Conservation (phyloP, 2,797 vertebrate species). For the Sardinella longiceps region DNA sequence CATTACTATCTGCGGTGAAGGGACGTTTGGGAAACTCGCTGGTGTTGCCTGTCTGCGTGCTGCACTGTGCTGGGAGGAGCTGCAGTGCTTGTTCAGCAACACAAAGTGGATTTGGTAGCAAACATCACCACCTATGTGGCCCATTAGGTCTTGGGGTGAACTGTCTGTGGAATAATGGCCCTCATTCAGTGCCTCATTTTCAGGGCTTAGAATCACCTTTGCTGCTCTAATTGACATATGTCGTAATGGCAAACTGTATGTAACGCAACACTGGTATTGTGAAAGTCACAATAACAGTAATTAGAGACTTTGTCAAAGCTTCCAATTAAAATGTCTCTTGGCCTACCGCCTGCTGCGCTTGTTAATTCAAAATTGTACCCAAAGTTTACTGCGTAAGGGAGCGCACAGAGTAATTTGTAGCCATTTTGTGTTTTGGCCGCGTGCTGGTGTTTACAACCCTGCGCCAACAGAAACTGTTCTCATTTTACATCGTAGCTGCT, state of each 20-base stretch:
- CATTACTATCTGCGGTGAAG: background rate
- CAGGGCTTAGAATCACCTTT: slow-evolving; percentile 48
- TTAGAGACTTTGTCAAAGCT: slow-evolving; percentile 49
- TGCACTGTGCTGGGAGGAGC: background rate
- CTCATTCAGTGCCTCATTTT: slow-evolving; percentile 50
- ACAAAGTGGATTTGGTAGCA: slow-evolving; percentile 40
- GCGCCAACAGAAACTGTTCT: slow-evolving; percentile 60
- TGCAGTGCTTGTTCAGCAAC: slow-evolving; percentile 27
- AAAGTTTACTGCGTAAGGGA: slow-evolving; percentile 39
- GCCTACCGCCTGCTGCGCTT: slow-evolving; percentile 47
- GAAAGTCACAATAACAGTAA: slow-evolving; percentile 48
- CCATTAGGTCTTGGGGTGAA: background rate
- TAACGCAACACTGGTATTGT: slow-evolving; percentile 51
- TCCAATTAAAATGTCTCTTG: slow-evolving; percentile 46
- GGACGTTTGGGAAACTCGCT: background rate
- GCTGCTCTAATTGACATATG: slow-evolving; percentile 53
- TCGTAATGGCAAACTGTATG: slow-evolving; percentile 48
- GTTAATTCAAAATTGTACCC: slow-evolving; percentile 52
- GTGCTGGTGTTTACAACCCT: slow-evolving; percentile 41
- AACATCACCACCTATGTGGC: background rate
- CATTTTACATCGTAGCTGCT: slow-evolving; percentile 54
- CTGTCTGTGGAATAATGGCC: slow-evolving; percentile 44
- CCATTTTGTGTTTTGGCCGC: slow-evolving; percentile 26
- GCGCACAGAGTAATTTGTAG: slow-evolving; percentile 54
- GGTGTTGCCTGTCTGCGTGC: background rate